Conservation (phyloP, 1,140 invertebrate genomes). For the Aculops lycopersici region DNA sequence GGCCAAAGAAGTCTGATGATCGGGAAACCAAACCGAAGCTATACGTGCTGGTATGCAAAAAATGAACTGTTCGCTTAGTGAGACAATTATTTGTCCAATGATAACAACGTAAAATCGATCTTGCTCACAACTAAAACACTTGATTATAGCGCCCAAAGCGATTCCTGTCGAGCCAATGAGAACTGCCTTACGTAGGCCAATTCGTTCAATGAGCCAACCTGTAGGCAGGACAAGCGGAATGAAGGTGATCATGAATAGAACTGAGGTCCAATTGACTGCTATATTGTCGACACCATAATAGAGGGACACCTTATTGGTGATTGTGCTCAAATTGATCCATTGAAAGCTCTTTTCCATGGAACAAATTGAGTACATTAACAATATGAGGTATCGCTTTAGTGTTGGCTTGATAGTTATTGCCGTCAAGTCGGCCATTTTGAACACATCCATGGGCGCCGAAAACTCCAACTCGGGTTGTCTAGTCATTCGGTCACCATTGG, state of each 20-base stretch:
- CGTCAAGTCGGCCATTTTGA: too few species aligned
- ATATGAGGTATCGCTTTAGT: too few species aligned
- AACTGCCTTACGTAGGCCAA: slow-evolving; percentile 49
- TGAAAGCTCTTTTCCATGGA: too few species aligned
- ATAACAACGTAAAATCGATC: slow-evolving; percentile 13
- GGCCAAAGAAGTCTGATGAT: slow-evolving; percentile 19
- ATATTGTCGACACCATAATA: slow-evolving; percentile 7
- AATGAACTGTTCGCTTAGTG: slow-evolving; percentile 20
- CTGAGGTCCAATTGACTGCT: slow-evolving; percentile 73
- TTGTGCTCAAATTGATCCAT: slow-evolving; percentile 11
- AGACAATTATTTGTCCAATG: slow-evolving; percentile 18
- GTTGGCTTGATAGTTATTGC: slow-evolving; percentile 2
- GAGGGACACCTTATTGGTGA: slow-evolving; percentile 4
- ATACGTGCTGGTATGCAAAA: slow-evolving; percentile 20
- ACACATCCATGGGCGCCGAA: too few species aligned
- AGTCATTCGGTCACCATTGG: too few species aligned
- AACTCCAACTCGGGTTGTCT: too few species aligned
- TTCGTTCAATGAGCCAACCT: slow-evolving; percentile 60
- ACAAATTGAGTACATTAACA: too few species aligned
- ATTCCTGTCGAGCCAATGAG: slow-evolving; percentile 64
- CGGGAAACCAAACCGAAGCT: slow-evolving; percentile 23
- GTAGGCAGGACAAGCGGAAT: slow-evolving; percentile 84
- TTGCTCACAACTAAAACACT: slow-evolving; percentile 15
- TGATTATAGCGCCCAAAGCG: slow-evolving; percentile 61
- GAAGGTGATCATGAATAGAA: slow-evolving; percentile 87